phyloP scores from a whole-genome alignment of 1,140 invertebrate species.

The Bradynema listronoti region DNA sequence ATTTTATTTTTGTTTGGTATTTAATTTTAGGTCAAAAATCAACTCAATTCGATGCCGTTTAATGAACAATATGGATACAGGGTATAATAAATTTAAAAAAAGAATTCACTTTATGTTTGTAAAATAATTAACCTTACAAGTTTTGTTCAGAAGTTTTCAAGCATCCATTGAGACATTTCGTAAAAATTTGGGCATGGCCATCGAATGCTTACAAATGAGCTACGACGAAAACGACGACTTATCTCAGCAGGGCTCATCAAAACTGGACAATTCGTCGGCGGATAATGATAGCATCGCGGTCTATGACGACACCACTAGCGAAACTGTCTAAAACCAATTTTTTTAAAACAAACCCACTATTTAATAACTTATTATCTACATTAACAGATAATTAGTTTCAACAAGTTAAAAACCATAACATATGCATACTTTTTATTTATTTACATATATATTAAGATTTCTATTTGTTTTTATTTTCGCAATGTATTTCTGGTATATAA shows the following conservation, averaged over 20 bases:
- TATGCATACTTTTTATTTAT: no score
- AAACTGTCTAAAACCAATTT: background rate
- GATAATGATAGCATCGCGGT: background rate
- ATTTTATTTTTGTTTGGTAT: no score
- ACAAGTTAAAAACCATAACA: no score
- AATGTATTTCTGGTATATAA: no score
- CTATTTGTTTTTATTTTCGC: no score
- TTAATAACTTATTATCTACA: no score
- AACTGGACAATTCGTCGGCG: background rate
- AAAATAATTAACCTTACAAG: no score
- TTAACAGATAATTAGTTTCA: no score
- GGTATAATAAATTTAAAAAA: no score
- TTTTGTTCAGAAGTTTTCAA: conserved; percentile 20
- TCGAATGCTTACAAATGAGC: conserved; percentile 16
- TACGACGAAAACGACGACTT: background rate
- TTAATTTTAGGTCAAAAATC: conserved; percentile 18
- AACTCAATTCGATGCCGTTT: conserved; percentile 29
- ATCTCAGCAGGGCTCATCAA: background rate
- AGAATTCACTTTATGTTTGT: no score
- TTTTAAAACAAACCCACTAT: no score
- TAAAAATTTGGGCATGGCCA: conserved; percentile 16
- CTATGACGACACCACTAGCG: background rate
- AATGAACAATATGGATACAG: conserved; percentile 28
- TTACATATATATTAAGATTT: no score
- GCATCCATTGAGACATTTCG: conserved; percentile 15